Percentiles rank a stretch among this genome's conserved stretches.
Conservation (phyloP, 2,113 vertebrate genomes). For the Tautogolabrus adspersus region DNA sequence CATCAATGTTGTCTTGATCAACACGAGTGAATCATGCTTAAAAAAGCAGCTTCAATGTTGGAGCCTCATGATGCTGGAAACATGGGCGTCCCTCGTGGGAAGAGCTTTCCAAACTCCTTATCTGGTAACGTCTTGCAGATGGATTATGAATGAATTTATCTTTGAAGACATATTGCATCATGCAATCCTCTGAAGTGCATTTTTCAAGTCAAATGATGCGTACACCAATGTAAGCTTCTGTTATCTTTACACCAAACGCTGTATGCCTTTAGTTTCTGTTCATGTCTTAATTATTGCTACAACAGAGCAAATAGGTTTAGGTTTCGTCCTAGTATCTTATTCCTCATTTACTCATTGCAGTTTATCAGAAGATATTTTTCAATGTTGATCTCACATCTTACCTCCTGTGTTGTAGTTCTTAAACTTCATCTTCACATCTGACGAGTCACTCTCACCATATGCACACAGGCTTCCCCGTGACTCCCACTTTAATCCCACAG, state of each 20-base stretch:
- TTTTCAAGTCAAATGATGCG: not conserved
- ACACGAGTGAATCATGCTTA: not conserved
- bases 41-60: not conserved
- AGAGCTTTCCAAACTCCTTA: too few relatives aligned
- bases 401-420: not conserved
- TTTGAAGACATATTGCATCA: not conserved
- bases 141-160: not conserved
- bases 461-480: not conserved
- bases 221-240: not conserved
- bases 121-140: not conserved
- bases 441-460: not conserved
- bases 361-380: not conserved
- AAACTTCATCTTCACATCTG: constrained; percentile 1
- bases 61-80: too few relatives aligned
- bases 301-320: too few relatives aligned
- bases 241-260: not conserved
- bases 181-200: not conserved
- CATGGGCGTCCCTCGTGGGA: too few relatives aligned
- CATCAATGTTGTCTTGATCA: not conserved
- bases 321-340: too few relatives aligned
- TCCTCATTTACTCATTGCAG: too few relatives aligned
- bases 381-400: not conserved
- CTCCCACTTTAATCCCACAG: constrained; percentile 54
- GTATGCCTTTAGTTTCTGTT: too few relatives aligned
- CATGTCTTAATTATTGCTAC: too few relatives aligned